These are phyloP conservation scores for Leuciscus idus DNA, from an alignment of 2,113 vertebrate species.

Conservation along the genomic window DNA sequence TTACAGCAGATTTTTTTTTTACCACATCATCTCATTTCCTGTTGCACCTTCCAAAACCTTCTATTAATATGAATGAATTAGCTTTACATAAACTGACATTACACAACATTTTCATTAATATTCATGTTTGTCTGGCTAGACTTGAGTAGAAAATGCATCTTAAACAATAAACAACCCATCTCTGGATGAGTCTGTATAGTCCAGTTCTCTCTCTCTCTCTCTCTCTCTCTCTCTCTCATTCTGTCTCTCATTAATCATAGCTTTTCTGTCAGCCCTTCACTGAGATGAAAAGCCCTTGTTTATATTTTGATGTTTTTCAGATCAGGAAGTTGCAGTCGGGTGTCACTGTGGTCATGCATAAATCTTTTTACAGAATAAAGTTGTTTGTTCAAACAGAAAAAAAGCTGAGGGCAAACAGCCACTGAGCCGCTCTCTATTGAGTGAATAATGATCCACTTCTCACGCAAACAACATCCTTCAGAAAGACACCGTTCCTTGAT, in stretches of 20 bases:
- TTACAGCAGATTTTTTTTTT: conserved; percentile 5
- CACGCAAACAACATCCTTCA: neutral
- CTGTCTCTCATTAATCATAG: conserved; percentile 52
- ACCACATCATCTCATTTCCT: conserved; percentile 12
- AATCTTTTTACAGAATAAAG: conserved; percentile 26
- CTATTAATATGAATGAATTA: conserved; percentile 24
- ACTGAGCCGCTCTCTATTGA: conserved; percentile 38
- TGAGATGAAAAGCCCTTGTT: conserved; percentile 44
- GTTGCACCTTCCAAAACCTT: neutral
- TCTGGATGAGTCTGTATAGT: neutral
- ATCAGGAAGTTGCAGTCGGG: conserved; percentile 51
- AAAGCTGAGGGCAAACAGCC: conserved; percentile 19
- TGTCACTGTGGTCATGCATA: conserved; percentile 34
- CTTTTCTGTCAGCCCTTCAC: conserved; percentile 36
- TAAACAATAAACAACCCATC: neutral
- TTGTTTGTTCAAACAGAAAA: conserved; percentile 29
- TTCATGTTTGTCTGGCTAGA: conserved; percentile 25
- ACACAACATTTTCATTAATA: conserved; percentile 45
- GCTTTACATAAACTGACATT: conserved; percentile 39
- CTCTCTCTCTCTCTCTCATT: conserved; percentile 13
- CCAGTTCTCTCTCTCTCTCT: conserved; percentile 13
- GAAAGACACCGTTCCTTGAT: neutral
- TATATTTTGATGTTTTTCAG: conserved; percentile 23
- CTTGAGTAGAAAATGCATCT: conserved; percentile 29
- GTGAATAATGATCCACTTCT: conserved; percentile 37